Evolutionary conservation across 2,888 invertebrate genomes (phyloP), one percentile per base, ranked within the genome.

Genomic region (Euzophera pinguis): DNA sequence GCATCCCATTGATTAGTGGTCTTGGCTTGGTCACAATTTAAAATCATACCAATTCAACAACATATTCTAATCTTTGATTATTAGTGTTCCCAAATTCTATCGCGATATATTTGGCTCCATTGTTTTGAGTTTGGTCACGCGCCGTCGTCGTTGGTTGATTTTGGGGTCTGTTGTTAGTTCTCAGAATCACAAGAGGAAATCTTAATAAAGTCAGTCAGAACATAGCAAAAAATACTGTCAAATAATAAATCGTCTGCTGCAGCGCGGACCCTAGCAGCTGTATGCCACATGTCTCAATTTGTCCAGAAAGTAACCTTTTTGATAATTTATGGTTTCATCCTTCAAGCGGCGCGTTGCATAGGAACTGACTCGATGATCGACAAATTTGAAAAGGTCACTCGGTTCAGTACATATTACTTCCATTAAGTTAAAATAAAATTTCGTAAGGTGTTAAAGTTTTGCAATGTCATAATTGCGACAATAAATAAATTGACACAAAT

Each of bases 61-160:
- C 2, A 22, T 22, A 22, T 3, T 22, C 2, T 5, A 22, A 13
- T 29, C 43, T n/a, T n/a, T 29, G 43, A 43, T 5, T 43, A 14
- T 13, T 29, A 7, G 32, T 70, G 71, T 69, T 71, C 66, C 78
- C 73, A 82, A 78, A 73, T 71, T 73, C 12, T 70, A 76, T 78
- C 68, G 73, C 60, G 64, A 66, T 78, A 71, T 73, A 73, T 78
- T 73, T 67, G 67, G 68, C 64, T 60, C 14, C 60, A 27, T 71
- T 87, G 86, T 87, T 87, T 81, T 81, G 75, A 65, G 73, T 86
- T 78, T 64, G 71, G 82, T 80, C 87, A 87, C 84, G 85, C 73
- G 69, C 76, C 59, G 63, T 53, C 59, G 56, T 29, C 65, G 61
- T 66, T 55, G 56, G 57, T 53, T 53, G 6, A 47, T 43, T 53